phyloP scores from a whole-genome alignment of 1,140 invertebrate genomes.

The Spodoptera litura region DNA sequence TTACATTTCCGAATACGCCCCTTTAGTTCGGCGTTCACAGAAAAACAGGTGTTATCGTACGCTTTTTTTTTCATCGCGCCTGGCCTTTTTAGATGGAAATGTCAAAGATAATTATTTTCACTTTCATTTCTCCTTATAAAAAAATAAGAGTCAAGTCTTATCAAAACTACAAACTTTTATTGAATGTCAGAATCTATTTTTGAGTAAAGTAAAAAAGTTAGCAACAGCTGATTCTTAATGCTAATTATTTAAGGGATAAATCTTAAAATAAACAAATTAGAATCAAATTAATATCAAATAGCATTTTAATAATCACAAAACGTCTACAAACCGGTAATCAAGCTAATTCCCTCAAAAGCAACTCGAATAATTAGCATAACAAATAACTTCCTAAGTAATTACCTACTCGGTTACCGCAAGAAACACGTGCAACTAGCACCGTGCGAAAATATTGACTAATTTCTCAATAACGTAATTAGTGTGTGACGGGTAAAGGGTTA shows the following conservation, averaged over 20 bases:
- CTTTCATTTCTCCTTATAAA: no score
- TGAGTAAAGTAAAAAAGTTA: no score
- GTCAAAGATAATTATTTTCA: no score
- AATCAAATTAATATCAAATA: constrained; percentile 43
- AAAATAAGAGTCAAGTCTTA: no score
- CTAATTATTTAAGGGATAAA: not conserved
- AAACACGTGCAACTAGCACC: constrained; percentile 58
- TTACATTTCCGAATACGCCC: no score
- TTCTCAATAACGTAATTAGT: constrained; percentile 63
- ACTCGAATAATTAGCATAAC: constrained; percentile 51
- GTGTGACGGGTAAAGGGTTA: constrained; percentile 18
- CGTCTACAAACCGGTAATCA: not conserved
- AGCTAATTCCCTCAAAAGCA: constrained; percentile 5
- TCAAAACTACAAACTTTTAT: no score
- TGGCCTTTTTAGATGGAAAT: no score
- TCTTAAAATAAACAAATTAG: not conserved
- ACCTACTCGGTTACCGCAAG: constrained; percentile 57
- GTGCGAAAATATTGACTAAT: constrained; percentile 63
- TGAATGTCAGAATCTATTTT: not conserved
- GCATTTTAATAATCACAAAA: constrained; percentile 12
- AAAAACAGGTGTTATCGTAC: no score
- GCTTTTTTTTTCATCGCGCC: no score
- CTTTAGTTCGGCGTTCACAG: no score
- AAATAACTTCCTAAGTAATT: constrained; percentile 58
- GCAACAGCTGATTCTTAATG: not conserved